Evolutionary conservation across 2,113 vertebrate genomes (phyloP).

Genomic region (Potamarius usumacintae): DNA sequence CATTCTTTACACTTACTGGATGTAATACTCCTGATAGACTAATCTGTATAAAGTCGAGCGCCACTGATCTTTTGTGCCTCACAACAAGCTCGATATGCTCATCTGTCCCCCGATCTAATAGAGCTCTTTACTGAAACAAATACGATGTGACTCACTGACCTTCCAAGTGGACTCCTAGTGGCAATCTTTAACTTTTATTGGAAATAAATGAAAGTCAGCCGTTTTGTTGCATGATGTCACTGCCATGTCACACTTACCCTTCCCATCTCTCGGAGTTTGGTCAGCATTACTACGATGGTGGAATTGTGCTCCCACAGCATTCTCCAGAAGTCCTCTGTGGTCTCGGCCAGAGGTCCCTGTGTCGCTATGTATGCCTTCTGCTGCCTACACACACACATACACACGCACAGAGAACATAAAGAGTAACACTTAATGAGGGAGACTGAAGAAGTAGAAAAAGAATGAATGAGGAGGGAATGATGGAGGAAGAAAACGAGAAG

Average conservation of each 20-base stretch:
- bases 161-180: neutral
- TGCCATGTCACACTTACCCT: slow-evolving; percentile 74
- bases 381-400: slow-evolving; percentile 74
- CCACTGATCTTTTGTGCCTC: neutral
- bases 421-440: neutral
- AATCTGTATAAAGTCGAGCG: neutral
- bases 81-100: neutral
- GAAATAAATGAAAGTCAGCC: neutral
- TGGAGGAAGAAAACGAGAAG: neutral
- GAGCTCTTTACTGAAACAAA: neutral
- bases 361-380: slow-evolving; percentile 96
- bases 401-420: slow-evolving; percentile 42
- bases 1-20: neutral
- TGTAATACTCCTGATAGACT: neutral
- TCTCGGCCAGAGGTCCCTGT: slow-evolving; percentile 90
- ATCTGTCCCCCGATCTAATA: neutral
- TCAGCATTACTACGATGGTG: slow-evolving; percentile 97
- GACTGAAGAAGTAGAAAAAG: neutral
- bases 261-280: slow-evolving; percentile 94
- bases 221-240: neutral
- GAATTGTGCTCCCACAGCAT: slow-evolving; percentile 99
- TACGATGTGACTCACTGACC: neutral
- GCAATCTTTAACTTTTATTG: neutral
- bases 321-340: slow-evolving; percentile 97
- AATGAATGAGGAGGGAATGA: neutral